Base-by-base conservation (phyloP, 1,140 invertebrate genomes). In the Pseudomyrmex dendroicus region DNA sequence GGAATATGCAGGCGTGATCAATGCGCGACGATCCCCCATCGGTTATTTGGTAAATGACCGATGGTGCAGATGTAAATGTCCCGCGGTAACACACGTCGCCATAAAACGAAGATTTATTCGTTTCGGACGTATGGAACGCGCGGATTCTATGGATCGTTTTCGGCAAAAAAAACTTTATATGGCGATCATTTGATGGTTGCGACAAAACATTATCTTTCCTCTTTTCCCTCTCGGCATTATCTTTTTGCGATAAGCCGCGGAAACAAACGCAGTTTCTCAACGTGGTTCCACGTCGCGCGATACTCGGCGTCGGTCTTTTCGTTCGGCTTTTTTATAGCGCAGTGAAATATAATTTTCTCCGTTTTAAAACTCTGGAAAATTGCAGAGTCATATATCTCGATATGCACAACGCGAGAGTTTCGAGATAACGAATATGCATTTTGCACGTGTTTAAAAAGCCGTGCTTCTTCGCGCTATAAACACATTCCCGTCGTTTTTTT, bases 31-130 rank as follows among this genome's bases (percentile, higher is more conserved):
- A 90, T 89, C 46, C 77, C 35, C 63, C 78, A 0, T 13, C 70
- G 83, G 86, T 92, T 91, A 89, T 90, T 89, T 87, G 72, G 76
- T 86, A 87, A 91, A 90, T 76, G 56, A 77, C 67, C 35, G 70
- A 48, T 64, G 63, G 73, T 78, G 86, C 82, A 84, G 73, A 89
- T 86, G 78, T 86, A 90, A 89, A 90, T 90, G 67, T 86, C 73
- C 82, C 67, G 7, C 8, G 25, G 82, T 85, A 63, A 83, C 48
- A 83, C 48, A 56, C 78, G 48, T 62, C 52, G 57, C 74, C 76
- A 77, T 73, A 86, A 86, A 91, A 84, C 68, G 82, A 86, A 89
- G 89, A 91, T 91, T 91, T 92, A 91, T 91, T 85, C 86, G 85
- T 86, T 86, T 88, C 87, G 80, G 63, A 89, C 89, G 74, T 25